Evolutionary conservation across 2,113 vertebrate species (phyloP).

Genomic region (Dermatemys mawii): DNA sequence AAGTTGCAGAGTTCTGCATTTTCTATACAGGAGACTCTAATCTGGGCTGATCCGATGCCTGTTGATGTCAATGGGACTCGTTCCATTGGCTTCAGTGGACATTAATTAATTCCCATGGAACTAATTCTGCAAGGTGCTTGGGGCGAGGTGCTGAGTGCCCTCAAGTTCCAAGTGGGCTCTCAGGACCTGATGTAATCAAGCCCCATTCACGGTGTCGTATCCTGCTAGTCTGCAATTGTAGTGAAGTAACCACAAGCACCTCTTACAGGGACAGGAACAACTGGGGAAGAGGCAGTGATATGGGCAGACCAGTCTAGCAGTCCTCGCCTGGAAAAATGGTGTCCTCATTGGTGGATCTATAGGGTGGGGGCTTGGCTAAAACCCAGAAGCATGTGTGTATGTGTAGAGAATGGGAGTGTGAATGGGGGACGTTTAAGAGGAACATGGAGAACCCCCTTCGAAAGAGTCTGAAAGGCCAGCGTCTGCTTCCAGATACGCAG

Average conservation of each 20-base stretch:
- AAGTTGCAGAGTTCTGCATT: rapidly evolving
- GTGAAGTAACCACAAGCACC: neutral
- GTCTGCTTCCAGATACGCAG: neutral
- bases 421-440: neutral
- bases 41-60: rapidly evolving
- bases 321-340: neutral
- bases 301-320: neutral
- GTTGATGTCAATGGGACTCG: neutral
- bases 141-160: rapidly evolving
- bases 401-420: neutral
- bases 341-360: neutral
- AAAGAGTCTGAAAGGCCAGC: neutral
- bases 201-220: rapidly evolving
- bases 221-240: neutral
- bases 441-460: neutral
- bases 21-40: rapidly evolving
- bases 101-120: neutral
- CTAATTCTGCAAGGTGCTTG: neutral
- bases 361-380: neutral
- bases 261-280: neutral
- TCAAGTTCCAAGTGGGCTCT: neutral
- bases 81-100: neutral
- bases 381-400: neutral
- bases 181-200: neutral
- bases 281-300: neutral